These are phyloP conservation scores for Chloromyia formosa DNA, from an alignment of 2,888 invertebrate genomes.

Conservation along the genomic window DNA sequence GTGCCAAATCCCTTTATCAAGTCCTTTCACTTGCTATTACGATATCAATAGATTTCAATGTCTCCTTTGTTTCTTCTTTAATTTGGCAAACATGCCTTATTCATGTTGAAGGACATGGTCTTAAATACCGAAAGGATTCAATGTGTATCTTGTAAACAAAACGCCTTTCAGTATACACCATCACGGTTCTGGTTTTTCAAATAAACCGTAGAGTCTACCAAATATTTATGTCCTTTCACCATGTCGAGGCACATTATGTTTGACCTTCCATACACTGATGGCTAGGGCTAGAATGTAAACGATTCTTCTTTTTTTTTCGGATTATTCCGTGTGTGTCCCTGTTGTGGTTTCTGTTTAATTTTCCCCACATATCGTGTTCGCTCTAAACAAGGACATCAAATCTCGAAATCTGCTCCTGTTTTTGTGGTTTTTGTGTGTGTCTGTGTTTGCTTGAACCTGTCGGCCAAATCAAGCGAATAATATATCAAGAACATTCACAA, in stretches of 20 bases:
- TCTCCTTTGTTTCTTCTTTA: constrained; percentile 41
- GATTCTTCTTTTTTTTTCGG: neutral
- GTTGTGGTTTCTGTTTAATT: constrained; percentile 34
- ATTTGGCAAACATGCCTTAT: constrained; percentile 33
- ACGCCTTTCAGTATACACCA: neutral
- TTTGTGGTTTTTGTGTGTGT: neutral
- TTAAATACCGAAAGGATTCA: constrained; percentile 13
- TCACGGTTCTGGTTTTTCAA: neutral
- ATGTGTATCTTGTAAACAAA: constrained; percentile 12
- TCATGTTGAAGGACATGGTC: constrained; percentile 16
- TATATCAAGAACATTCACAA: constrained; percentile 62
- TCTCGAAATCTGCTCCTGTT: neutral
- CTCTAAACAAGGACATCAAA: neutral
- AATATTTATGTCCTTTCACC: neutral
- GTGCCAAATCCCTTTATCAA: no score
- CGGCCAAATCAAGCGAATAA: constrained; percentile 66
- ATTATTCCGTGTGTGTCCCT: neutral
- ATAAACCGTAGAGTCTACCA: neutral
- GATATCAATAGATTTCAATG: constrained; percentile 31
- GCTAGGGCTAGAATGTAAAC: neutral
- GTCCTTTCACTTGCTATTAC: constrained; percentile 21
- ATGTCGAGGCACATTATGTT: neutral
- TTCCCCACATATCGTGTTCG: neutral
- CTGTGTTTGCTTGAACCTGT: constrained; percentile 60
- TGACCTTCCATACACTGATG: neutral